Percentiles rank a stretch among this genome's conserved stretches.
Conservation (phyloP, 2,888 invertebrate species). For the Trissolcus brochymenae region DNA sequence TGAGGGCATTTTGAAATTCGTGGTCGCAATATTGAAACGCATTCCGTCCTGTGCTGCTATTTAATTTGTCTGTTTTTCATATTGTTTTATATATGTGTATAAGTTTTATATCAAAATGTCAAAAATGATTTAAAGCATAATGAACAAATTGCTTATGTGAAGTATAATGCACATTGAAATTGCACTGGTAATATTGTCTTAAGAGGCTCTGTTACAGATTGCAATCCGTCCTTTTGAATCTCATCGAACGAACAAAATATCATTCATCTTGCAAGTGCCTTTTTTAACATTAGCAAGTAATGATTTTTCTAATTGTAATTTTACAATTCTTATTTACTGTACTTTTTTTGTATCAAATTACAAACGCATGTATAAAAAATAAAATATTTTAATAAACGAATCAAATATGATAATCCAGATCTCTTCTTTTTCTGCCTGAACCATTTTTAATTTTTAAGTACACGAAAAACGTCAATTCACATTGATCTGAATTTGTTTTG, state of each 20-base stretch:
- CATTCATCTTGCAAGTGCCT: conserved; percentile 60
- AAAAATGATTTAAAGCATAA: not conserved
- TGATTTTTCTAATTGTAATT: conserved; percentile 40
- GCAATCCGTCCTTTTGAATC: conserved; percentile 63
- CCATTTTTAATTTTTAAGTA: not conserved
- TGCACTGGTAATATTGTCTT: conserved; percentile 12
- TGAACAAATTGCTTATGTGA: conserved; percentile 10
- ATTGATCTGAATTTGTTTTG: conserved; percentile 3
- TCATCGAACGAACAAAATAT: conserved; percentile 62
- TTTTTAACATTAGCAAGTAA: conserved; percentile 49
- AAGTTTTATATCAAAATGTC: not conserved
- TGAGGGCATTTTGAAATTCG: conserved; percentile 17
- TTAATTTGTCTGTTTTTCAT: not conserved
- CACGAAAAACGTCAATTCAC: too few relatives aligned
- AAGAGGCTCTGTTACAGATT: conserved; percentile 32
- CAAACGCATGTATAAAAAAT: conserved; percentile 51
- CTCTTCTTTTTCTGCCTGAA: not conserved
- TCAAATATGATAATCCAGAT: conserved; percentile 13
- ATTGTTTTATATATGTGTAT: not conserved
- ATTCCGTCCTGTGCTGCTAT: too few relatives aligned
- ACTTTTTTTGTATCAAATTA: conserved; percentile 53
- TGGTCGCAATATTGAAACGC: too few relatives aligned
- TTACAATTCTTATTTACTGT: conserved; percentile 51
- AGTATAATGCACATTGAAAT: not conserved
- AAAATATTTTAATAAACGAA: conserved; percentile 59